Evolutionary conservation across 1,140 invertebrate species (phyloP).

Genomic region (Pantala flavescens): DNA sequence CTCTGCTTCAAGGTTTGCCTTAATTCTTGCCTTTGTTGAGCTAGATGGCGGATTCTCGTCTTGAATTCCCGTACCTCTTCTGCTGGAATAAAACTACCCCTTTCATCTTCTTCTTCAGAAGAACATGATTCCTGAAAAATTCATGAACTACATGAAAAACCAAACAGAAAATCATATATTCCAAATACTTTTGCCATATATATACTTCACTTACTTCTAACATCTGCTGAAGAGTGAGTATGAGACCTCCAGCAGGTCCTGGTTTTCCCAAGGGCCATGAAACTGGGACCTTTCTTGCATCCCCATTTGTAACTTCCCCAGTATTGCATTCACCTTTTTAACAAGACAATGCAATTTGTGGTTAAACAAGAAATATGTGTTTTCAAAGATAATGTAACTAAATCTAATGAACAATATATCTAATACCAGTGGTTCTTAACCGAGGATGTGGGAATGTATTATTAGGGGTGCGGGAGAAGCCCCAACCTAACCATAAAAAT

Average conservation of each 20-base stretch:
- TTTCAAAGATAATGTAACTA: too few species aligned
- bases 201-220: constrained; percentile 43
- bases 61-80: constrained; percentile 76
- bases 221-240: constrained; percentile 55
- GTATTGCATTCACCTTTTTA: neutral
- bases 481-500: too few species aligned
- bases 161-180: neutral
- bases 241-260: constrained; percentile 22
- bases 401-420: too few species aligned
- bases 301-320: neutral
- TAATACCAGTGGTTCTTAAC: too few species aligned
- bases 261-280: neutral
- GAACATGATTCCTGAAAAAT: constrained; percentile 44
- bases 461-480: too few species aligned
- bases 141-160: constrained; percentile 15
- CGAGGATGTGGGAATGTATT: too few species aligned
- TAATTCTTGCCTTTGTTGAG: constrained; percentile 67
- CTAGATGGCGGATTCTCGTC: constrained; percentile 58
- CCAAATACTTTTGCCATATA: too few species aligned
- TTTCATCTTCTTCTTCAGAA: constrained; percentile 58
- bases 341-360: neutral
- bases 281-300: neutral
- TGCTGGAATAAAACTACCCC: constrained; percentile 66
- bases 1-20: constrained; percentile 67
- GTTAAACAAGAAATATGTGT: too few species aligned